Evolutionary conservation across 2,113 vertebrate species (phyloP).

Genomic region (Hemibates koningsi): DNA sequence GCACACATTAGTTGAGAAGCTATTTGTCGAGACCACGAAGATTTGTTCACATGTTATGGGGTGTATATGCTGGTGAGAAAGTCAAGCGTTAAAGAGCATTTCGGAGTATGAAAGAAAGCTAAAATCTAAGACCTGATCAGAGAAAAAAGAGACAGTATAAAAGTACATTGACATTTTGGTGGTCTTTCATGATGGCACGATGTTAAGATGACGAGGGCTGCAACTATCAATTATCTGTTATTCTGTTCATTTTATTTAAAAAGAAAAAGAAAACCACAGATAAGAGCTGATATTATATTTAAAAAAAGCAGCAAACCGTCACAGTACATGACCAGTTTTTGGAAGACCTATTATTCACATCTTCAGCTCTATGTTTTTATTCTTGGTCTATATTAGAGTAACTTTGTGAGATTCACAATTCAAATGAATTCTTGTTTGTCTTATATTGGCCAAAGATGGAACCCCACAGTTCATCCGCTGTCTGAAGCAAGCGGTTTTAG

Average conservation of each 20-base stretch:
- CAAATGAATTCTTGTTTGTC: not conserved
- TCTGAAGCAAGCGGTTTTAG: not conserved
- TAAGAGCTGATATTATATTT: not conserved
- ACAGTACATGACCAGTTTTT: not conserved
- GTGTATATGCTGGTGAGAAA: not conserved
- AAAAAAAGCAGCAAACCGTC: fast-evolving
- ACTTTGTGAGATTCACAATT: not conserved
- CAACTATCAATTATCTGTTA: not conserved
- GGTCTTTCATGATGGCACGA: not conserved
- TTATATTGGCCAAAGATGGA: not conserved
- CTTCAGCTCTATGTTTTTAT: not conserved
- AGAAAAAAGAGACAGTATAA: not conserved
- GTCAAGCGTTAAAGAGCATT: not conserved
- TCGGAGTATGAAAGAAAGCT: not conserved
- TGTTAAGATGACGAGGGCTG: not conserved
- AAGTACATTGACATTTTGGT: not conserved
- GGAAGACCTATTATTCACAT: not conserved
- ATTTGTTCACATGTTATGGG: not conserved
- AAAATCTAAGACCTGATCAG: not conserved
- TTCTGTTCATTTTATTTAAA: not conserved
- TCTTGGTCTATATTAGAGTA: not conserved
- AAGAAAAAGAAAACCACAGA: fast-evolving
- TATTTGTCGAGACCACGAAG: not conserved
- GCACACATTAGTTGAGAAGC: not conserved
- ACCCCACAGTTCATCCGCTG: not conserved